phyloP scores from a whole-genome alignment of 2,888 invertebrate species.

The Ptycholaimellus sp. region DNA sequence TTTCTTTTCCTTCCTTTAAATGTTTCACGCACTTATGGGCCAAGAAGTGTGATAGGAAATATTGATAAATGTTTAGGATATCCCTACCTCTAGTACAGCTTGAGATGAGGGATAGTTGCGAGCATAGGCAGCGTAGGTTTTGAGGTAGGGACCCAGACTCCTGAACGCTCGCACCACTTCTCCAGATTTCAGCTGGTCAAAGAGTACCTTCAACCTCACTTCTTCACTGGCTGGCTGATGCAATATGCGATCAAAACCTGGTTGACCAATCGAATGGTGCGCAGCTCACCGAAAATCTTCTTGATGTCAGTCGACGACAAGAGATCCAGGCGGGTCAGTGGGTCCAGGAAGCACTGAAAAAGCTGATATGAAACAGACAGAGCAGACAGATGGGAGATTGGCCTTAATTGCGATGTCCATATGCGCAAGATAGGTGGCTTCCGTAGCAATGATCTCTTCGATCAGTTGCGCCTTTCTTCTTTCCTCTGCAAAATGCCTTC shows the following conservation, averaged over 20 bases:
- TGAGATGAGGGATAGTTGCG: constrained; percentile 45
- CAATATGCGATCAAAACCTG: not conserved
- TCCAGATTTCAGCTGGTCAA: constrained; percentile 27
- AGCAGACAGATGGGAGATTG: too few relatives aligned
- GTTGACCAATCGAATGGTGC: constrained; percentile 30
- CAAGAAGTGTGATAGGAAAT: too few relatives aligned
- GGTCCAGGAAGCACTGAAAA: constrained; percentile 25
- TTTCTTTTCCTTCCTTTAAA: too few relatives aligned
- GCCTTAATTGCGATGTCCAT: too few relatives aligned
- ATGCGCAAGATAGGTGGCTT: too few relatives aligned
- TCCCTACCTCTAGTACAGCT: constrained; percentile 40
- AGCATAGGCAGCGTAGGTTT: constrained; percentile 51
- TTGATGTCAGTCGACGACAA: constrained; percentile 20
- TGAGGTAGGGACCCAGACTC: constrained; percentile 49
- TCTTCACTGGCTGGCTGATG: not conserved
- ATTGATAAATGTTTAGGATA: too few relatives aligned
- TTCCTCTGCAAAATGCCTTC: too few relatives aligned
- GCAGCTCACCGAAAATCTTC: constrained; percentile 26
- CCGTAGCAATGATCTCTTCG: too few relatives aligned
- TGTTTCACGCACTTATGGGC: too few relatives aligned
- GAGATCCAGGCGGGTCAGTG: constrained; percentile 15
- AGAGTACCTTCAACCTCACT: constrained; percentile 15
- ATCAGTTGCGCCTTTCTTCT: too few relatives aligned
- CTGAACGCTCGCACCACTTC: constrained; percentile 43
- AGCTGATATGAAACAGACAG: too few relatives aligned